Evolutionary conservation across 2,888 invertebrate species (phyloP).

Genomic region (Pogonocherus hispidulus): DNA sequence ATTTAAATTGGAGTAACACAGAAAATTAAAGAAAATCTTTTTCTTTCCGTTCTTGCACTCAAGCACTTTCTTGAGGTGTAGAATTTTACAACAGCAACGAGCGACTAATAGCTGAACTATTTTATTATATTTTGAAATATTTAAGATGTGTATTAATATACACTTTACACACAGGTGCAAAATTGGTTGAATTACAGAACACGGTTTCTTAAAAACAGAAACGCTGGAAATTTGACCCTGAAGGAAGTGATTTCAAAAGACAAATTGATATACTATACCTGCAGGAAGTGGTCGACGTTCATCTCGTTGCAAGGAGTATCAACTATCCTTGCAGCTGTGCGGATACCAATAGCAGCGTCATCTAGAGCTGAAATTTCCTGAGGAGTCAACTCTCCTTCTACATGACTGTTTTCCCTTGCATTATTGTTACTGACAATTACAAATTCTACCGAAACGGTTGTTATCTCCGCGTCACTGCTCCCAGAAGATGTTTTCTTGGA

Average conservation of each 20-base stretch:
- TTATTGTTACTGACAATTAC: slow-evolving; percentile 63
- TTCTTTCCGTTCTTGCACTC: too few species aligned
- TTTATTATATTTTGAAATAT: too few species aligned
- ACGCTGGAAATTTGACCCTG: too few species aligned
- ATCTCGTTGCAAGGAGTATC: slow-evolving; percentile 90
- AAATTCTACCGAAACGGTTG: slow-evolving; percentile 73
- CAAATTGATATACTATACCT: slow-evolving; percentile 68
- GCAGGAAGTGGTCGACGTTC: slow-evolving; percentile 84
- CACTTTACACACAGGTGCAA: too few species aligned
- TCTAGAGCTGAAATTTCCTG: slow-evolving; percentile 73
- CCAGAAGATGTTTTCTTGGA: slow-evolving; percentile 71
- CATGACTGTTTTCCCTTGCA: slow-evolving; percentile 29
- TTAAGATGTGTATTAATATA: too few species aligned
- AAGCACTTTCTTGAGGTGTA: too few species aligned
- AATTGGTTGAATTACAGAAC: too few species aligned
- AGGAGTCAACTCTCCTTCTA: slow-evolving; percentile 62
- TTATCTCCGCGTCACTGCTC: slow-evolving; percentile 58
- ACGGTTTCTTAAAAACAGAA: too few species aligned
- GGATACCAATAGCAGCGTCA: slow-evolving; percentile 75
- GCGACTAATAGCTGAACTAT: too few species aligned
- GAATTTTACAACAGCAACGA: too few species aligned
- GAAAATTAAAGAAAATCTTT: too few species aligned
- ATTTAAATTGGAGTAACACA: too few species aligned
- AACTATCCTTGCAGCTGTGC: slow-evolving; percentile 84
- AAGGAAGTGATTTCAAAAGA: slow-evolving; percentile 1